Base-by-base conservation (phyloP, 2,113 vertebrate genomes). In the Anolis carolinensis region DNA sequence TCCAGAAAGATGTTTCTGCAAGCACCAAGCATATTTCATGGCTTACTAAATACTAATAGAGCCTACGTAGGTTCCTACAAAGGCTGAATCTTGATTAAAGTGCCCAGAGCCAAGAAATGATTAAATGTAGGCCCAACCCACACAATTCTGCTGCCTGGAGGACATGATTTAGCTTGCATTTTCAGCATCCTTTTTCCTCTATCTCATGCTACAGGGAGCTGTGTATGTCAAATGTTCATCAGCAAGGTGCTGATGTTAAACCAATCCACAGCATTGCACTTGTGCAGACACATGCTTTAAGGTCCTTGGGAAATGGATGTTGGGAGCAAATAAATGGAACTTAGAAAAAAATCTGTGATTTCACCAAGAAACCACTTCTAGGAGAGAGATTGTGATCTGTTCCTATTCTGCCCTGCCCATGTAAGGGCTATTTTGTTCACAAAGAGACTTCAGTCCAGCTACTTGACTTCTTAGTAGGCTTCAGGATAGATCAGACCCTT, bases 231-330 rank as follows among this genome's bases (percentile, higher is more conserved):
- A 68, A 48, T 70, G 11, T 9, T 80, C 55, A 74, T 63, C 52
- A 65, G 84, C 55, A 50, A 16, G 1, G 39, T 65, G 55, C 30
- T 80, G 85, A 67, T 81, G 71, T 86, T 74, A 75, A 86, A 86
- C 85, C 79, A 79, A 71, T 52, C 34, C 84, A 81, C 59, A 74
- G n/a, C 18, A 67, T 86, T 81, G 79, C 59, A 67, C 44, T 81
- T 81, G 71, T 86, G 85, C 85, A 75, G 85, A 86, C 85, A 39
- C 62, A 55, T 34, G 30, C 55, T 14, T 86, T 67, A 75, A 65
- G 10, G 39, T 52, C 63, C 67, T n/a, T 21, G 21, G 67, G 77
- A 18, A 5, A 48, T 82, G 16, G 39, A 44, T 55, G 44, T 5
- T 89, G 27, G 84, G 39, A 86, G 18, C 9, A 23, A 82, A 44